These are phyloP conservation scores for Catocala fraxini DNA, from an alignment of 2,888 invertebrate genomes.

Conservation along the genomic window DNA sequence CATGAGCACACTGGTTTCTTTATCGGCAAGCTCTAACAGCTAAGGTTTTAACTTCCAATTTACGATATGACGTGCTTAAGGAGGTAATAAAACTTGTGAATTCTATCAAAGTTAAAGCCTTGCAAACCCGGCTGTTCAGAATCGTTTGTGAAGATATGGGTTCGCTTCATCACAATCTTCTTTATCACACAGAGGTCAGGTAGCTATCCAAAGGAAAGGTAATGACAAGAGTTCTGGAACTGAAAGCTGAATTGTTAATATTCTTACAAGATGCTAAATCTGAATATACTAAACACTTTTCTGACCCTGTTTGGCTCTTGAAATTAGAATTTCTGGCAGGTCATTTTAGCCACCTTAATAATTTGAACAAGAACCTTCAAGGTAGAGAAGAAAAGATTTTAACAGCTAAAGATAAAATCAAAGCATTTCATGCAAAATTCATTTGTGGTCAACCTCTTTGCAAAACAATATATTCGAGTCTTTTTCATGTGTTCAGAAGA, in stretches of 20 bases:
- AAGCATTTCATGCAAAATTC: too few relatives aligned
- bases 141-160: constrained; percentile 11
- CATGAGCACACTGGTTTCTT: constrained; percentile 45
- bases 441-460: too few relatives aligned
- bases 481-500: too few relatives aligned
- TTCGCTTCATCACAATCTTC: constrained; percentile 38
- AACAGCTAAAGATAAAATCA: constrained; percentile 29
- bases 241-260: constrained; percentile 14
- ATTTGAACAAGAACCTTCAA: constrained; percentile 40
- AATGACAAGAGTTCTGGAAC: constrained; percentile 6
- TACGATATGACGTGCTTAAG: constrained; percentile 12
- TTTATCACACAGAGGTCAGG: constrained; percentile 45
- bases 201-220: constrained; percentile 19
- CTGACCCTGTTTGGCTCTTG: constrained; percentile 39
- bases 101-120: constrained; percentile 39
- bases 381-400: constrained; percentile 42
- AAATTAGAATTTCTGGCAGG: constrained; percentile 49
- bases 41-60: constrained; percentile 25
- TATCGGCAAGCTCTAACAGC: constrained; percentile 45
- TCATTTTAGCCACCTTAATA: constrained; percentile 41
- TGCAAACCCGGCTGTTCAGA: constrained; percentile 9
- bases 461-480: too few relatives aligned
- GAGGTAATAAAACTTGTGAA: constrained; percentile 39
- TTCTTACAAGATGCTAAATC: constrained; percentile 8
- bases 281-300: constrained; percentile 12